Evolutionary conservation across 2,888 invertebrate genomes (phyloP), one percentile per base, ranked within the genome.

Genomic region (Willowsia nigromaculata): DNA sequence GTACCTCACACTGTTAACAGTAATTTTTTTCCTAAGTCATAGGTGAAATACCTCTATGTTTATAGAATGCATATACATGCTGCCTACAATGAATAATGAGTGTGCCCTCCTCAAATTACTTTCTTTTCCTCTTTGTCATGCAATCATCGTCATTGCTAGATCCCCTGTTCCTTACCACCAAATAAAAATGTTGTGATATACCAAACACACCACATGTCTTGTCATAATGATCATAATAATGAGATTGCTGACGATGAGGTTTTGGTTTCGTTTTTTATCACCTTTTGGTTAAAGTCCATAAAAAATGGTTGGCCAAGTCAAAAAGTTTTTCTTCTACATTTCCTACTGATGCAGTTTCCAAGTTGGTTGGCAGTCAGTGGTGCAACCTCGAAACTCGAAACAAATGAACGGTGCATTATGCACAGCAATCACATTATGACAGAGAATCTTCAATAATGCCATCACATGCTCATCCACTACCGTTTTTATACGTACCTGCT

Each of bases 191-290:
- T 50, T 9, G 56, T 56, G n/a, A 62, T 62, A 62, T 13, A 13
- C 7, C 50, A 59, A 62, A 6, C n/a, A 43, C 50, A 68, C 37
- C 53, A 68, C 83, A 25, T 27, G 40, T n/a, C n/a, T n/a, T n/a
- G n/a, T 80, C 56, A 56, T 43, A 22, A 53, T 83, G 33, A 22
- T 82, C 22, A 40, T 83, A 50, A 82, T 62, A 65, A 82, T 82
- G 71, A 84, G 62, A 65, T 30, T 71, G 47, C 27, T 80, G 37
- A 81, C 59, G 37, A 81, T 62, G 81, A 62, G 81, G 22, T 81
- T 80, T 81, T 81, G 81, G 81, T 81, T 81, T 81, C 62, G 27
- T 81, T 81, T 81, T 81, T 81, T 80, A 80, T 80, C 62, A 62
- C 62, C 62, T 62, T 62, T 62, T 22, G 30, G 53, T 37, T 13